Evolutionary conservation across 2,797 vertebrate genomes (phyloP), one percentile per base, ranked within the genome.

Genomic region (Triplophysa yarkandensis): DNA sequence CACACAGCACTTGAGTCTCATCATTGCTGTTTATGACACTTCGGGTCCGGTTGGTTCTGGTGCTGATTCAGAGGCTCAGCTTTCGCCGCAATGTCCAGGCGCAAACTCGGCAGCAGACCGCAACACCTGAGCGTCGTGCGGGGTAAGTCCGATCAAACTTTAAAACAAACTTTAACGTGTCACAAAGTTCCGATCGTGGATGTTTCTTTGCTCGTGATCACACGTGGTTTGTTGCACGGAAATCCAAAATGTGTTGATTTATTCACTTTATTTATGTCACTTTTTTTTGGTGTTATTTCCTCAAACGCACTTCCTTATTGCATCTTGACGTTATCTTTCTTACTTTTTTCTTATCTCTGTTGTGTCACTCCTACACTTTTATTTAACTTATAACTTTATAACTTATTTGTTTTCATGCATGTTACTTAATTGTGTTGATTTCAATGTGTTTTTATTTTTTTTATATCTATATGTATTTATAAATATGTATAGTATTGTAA

Each of bases 101-200:
- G 92, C 80, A 94, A 94, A 92, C 87, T 93, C 87, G 92, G 92
- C 68, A 93, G 92, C 85, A 86, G 88, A 91, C 92, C 92, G 76
- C 91, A 92, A 85, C 92, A 94, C 92, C 91, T 93, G 90, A 92
- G 89, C 46, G 85, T 83, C 44, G 90, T 93, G 82, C 88, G 91
- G 91, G 92, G 92, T 94, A 88, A 88, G 27, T 11, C 36, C 21
- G 23, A 58, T 39, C 19, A 30, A 30, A 16, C 14, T 32, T 16
- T 13, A 21, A 25, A 16, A 21, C 21, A 36, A 7, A 16, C 17
- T n/a, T n/a, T n/a, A n/a, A n/a, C n/a, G n/a, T n/a, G n/a, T n/a
- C n/a, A n/a, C n/a, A n/a, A n/a, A n/a, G n/a, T n/a, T n/a, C n/a
- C n/a, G n/a, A n/a, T n/a, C n/a, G n/a, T n/a, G n/a, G n/a, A n/a